Evolutionary conservation across 2,888 invertebrate species (phyloP), one percentile per base, ranked within the genome.

Genomic region (Uloborus plumipes): DNA sequence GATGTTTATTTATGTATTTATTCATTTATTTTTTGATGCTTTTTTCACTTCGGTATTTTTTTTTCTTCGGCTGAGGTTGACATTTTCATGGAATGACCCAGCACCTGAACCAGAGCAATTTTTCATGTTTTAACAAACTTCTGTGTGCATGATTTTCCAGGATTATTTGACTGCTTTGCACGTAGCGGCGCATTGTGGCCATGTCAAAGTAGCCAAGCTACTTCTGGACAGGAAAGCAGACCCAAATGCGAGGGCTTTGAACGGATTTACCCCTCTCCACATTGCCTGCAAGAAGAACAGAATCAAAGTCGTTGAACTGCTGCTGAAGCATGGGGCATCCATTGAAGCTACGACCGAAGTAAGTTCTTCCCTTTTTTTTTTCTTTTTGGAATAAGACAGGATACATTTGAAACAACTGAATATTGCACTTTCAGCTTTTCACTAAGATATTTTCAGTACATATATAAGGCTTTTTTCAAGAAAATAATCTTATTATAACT

Each of bases 281-380:
- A 99, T 99, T 88, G 99, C 99, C 58, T 99, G 99, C 91, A 99
- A 99, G 92, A 99, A 99, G 91, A 99, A 99, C 90, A 92, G 99
- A 86, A 97, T 98, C 88, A 99, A 99, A 90, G 91, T 99, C 53
- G 98, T 99, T 55, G 99, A 99, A 90, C 91, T 99, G 86, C 92
- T 99, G 67, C 91, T 99, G 83, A 98, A 98, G 88, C 97, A 99
- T 90, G 98, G 97, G 85, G 99, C 99, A 85, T 96, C 96, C 91
- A 93, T 94, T 87, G 93, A 93, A 89, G 93, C 93, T 59, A 93
- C 93, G 16, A 94, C 93, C 50, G 93, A 93, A 91, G 92, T 92
- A 88, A 88, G 88, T 39, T n/a, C n/a, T n/a, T n/a, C n/a, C n/a
- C n/a, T 61, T 61, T 22, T 14, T 22, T 22, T 22, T 15, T 13